Base-by-base conservation (phyloP, 2,113 vertebrate species). In the Pomatostomus ruficeps region DNA sequence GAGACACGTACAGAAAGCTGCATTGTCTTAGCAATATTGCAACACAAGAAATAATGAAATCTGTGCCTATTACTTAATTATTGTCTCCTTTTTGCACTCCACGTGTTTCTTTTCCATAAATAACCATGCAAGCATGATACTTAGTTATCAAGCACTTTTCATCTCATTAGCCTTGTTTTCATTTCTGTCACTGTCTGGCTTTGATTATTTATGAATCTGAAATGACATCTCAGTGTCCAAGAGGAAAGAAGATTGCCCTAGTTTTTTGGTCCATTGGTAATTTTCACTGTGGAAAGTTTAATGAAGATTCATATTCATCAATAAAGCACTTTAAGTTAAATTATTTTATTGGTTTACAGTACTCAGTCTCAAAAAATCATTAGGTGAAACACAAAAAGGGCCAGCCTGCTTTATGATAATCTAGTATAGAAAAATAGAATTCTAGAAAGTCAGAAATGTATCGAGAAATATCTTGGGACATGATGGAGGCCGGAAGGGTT, bases 401-500 rank as follows among this genome's bases (percentile, higher is more conserved):
- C 1, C 40, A 76, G 15, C 15, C 40, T 62, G n/a, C 4, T 52
- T n/a, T 24, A 22, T 40, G 18, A 12, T 18, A 36, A 7, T 46
- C 38, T 29, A 38, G 7, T 24, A 11, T 9, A 51, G 16, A 59
- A 92, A 83, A 66, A n/a, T 1, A 36, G 10, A 65, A 26, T 68
- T 83, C n/a, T 58, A 33, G 8, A 57, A 82, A 36, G 23, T 66
- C 11, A 70, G 80, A 79, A 58, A 45, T 10, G 2, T 33, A 12
- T 48, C 22, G 42, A n/a, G 23, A 85, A 49, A 22, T 70, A 26
- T 14, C 12, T 36, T 61, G 66, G 35, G 14, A 82, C 11, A 10
- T n/a, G 38, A n/a, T 0, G 1, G 2, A 24, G 10, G 3, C 18
- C 33, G 45, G 8, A 65, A 45, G n/a, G n/a, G 14, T 31, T 18